Conservation (phyloP, 2,113 vertebrate genomes). For the Gracilinanus agilis region DNA sequence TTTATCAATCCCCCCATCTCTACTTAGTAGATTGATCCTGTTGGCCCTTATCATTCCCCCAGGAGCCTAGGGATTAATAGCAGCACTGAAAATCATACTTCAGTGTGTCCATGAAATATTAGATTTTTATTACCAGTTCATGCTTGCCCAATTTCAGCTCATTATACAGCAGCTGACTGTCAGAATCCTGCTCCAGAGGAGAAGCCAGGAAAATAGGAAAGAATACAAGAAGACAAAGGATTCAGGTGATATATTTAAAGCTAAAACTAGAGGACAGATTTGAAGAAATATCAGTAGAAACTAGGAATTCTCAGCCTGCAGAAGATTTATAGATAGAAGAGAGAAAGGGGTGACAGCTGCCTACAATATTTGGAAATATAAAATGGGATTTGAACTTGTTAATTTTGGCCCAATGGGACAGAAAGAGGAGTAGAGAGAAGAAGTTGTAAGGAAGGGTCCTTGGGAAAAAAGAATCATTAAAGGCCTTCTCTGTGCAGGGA, state of each 20-base stretch:
- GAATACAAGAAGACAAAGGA: constrained; percentile 1
- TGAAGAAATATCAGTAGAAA: background rate
- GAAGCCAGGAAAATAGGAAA: background rate
- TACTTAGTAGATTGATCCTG: background rate
- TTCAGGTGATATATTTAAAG: background rate
- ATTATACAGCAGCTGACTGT: background rate
- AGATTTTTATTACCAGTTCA: background rate
- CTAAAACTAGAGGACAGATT: background rate
- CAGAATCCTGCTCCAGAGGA: background rate
- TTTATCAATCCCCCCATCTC: background rate
- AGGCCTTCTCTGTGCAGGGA: background rate
- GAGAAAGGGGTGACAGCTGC: background rate
- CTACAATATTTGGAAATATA: background rate
- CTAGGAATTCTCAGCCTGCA: background rate
- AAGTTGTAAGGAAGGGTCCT: background rate
- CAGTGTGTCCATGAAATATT: background rate
- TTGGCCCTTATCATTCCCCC: background rate
- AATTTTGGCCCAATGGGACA: background rate
- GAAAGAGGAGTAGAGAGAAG: background rate
- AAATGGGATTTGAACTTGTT: background rate
- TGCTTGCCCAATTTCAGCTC: background rate
- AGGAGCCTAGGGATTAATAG: background rate
- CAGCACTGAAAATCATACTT: background rate
- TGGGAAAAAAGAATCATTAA: background rate
- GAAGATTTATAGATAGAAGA: background rate